phyloP scores from a whole-genome alignment of 2,113 vertebrate genomes.

The Oreotrochilus melanogaster region DNA sequence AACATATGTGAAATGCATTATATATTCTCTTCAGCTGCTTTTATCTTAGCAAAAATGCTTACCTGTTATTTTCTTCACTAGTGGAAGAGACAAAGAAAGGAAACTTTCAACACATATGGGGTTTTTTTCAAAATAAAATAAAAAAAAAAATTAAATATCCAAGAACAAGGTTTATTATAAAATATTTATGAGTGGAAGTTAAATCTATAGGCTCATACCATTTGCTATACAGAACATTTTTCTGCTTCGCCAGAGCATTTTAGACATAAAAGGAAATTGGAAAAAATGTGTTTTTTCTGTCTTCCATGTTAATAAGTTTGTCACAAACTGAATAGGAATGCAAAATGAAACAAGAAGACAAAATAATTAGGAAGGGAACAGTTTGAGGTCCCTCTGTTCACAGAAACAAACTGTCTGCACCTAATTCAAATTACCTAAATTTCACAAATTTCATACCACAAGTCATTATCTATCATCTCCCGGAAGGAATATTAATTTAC shows the following conservation, averaged over 20 bases:
- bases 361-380: constrained; percentile 11
- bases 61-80: neutral
- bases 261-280: neutral
- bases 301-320: neutral
- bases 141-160: neutral
- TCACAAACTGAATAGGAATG: neutral
- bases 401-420: neutral
- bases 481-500: neutral
- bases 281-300: neutral
- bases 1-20: neutral
- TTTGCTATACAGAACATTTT: neutral
- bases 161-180: neutral
- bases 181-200: neutral
- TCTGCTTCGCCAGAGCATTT: neutral
- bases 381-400: neutral
- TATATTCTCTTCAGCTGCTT: neutral
- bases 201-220: neutral
- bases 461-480: neutral
- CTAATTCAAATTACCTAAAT: constrained; percentile 28
- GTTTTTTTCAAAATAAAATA: neutral
- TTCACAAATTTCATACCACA: neutral
- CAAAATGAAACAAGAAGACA: neutral
- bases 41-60: neutral
- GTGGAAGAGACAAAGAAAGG: neutral
- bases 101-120: neutral